Base-by-base conservation (phyloP, 2,888 invertebrate species). In the Papilio gigon region DNA sequence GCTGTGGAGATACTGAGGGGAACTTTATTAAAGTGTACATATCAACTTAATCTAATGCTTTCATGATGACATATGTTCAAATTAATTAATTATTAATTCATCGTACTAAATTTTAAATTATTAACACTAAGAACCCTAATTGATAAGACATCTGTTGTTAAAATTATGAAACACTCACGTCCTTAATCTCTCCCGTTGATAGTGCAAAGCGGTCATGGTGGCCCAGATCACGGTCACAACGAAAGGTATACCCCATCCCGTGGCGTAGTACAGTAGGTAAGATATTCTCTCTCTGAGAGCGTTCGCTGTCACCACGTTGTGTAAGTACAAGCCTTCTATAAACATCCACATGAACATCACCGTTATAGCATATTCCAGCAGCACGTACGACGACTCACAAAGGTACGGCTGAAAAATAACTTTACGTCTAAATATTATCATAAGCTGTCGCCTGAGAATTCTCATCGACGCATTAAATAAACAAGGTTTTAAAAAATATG, bases 261-360 rank as follows among this genome's bases (percentile, higher is more conserved):
- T 84, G 11, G 93, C 78, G 59, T 94, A 93, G 80, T 95, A 95
- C 69, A 94, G 90, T 1, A 90, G 89, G 71, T 94, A 93, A 0
- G 90, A 86, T 44, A 89, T 85, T 0, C 81, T 80, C 70, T 94
- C 95, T 80, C 95, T 94, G 76, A 96, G 93, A 0, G 95, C 94
- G 6, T 94, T 94, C 0, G 95, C 94, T 66, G 97, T 96, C 44
- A 98, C 95, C 84, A 97, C 95, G 72, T 95, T 96, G 85, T 98
- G 96, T 27, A 99, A 90, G 81, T 97, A 97, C 14, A 98, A 91
- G 0, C 98, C 98, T 84, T 99, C 98, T 65, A 98, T 95, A 78
- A 98, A 96, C 98, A 98, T 98, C 98, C 99, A 99, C 94, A 96
- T 95, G 81, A 98, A 98, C 94, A 97, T 97, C 0, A 97, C 96